A percentile compares a stretch with the other conserved stretches of the same genome.
Evolutionary conservation across 2,797 vertebrate genomes (phyloP).

Genomic region (Microcaecilia unicolor): DNA sequence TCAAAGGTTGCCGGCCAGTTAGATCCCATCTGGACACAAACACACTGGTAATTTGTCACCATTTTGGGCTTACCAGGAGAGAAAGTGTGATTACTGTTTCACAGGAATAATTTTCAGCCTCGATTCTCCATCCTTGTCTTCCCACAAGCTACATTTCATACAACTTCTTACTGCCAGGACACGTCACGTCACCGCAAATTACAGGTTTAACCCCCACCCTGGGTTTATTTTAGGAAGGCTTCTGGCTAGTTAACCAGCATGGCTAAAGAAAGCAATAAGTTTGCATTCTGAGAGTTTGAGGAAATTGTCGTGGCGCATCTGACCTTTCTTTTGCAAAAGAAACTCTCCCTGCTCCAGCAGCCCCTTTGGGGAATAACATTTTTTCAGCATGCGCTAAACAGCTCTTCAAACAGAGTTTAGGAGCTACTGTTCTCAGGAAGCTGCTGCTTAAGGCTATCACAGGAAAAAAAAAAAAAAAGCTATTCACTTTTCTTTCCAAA

Average conservation of each 20-base stretch:
- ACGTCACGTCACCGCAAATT: constrained; percentile 60
- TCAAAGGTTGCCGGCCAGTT: too few relatives aligned
- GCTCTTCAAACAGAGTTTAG: constrained; percentile 40
- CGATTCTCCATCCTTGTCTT: constrained; percentile 1
- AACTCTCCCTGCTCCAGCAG: constrained; percentile 29
- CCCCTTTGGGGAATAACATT: constrained; percentile 43
- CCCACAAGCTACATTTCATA: background rate
- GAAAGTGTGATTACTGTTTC: too few relatives aligned
- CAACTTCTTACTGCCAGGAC: constrained; percentile 45
- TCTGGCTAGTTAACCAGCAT: constrained; percentile 66
- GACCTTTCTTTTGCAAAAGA: constrained; percentile 61
- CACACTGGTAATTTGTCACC: too few relatives aligned
- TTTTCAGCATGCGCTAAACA: constrained; percentile 50
- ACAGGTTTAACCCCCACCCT: constrained; percentile 52
- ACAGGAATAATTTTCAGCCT: accelerated
- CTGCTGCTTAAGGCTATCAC: background rate
- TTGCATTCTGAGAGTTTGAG: too few relatives aligned
- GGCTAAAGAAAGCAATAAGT: too few relatives aligned
- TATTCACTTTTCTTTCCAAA: too few relatives aligned
- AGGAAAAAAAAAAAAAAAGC: constrained; percentile 8
- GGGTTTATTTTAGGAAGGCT: constrained; percentile 71
- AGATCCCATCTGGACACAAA: too few relatives aligned
- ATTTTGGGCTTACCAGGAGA: too few relatives aligned
- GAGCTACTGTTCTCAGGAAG: constrained; percentile 35
- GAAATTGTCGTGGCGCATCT: constrained; percentile 87